phyloP scores from a whole-genome alignment of 2,113 vertebrate genomes.

The Laticauda laticaudata region DNA sequence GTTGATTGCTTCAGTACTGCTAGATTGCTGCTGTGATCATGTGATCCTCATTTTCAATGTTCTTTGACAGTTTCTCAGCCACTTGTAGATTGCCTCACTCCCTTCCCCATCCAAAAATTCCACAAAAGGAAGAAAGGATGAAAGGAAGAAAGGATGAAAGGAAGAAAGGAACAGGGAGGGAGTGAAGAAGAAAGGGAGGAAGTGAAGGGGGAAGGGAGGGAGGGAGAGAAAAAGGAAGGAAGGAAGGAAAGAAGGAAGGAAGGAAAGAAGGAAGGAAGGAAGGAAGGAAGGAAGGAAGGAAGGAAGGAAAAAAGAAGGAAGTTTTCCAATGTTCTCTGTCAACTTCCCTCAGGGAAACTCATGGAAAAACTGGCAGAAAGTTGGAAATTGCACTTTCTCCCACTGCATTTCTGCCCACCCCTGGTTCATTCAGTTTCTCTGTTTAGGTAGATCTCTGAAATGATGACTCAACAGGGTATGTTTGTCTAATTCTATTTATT shows the following conservation, averaged over 20 bases:
- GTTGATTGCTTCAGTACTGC: not conserved
- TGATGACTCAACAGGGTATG: not conserved
- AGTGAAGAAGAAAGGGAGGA: no score
- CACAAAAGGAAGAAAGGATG: not conserved
- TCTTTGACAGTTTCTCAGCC: no score
- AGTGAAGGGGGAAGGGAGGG: no score
- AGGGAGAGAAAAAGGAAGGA: not conserved
- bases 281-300: not conserved
- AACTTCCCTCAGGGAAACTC: not conserved
- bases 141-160: not conserved
- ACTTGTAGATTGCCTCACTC: no score
- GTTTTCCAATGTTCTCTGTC: not conserved
- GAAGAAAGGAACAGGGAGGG: not conserved
- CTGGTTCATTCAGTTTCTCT: not conserved
- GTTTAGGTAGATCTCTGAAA: not conserved
- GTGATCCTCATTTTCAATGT: not conserved
- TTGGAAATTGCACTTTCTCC: not conserved
- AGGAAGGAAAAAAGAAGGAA: not conserved
- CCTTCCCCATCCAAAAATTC: not conserved
- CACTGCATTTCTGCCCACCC: not conserved
- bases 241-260: not conserved
- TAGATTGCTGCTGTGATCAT: not conserved
- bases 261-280: not conserved
- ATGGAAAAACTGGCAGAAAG: not conserved
- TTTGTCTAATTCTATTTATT: not conserved